Percentiles rank a stretch among this genome's conserved stretches.
These are phyloP conservation scores for Casuarius casuarius DNA, from an alignment of 2,113 vertebrate species.

Conservation along the genomic window DNA sequence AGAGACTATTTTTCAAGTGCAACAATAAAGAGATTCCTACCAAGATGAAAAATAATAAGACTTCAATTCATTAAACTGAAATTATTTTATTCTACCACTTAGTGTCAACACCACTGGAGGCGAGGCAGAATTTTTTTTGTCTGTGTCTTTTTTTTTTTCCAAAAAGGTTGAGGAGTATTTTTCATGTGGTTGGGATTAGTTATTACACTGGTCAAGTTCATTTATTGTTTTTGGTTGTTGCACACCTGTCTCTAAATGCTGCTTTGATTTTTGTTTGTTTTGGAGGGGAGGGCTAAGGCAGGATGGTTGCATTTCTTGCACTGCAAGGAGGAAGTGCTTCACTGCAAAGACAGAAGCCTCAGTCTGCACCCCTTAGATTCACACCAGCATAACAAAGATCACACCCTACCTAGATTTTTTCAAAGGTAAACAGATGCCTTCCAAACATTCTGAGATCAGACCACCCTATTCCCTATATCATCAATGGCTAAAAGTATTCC, in stretches of 20 bases:
- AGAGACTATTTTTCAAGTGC: background rate
- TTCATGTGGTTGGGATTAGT: background rate
- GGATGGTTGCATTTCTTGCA: background rate
- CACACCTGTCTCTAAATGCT: background rate
- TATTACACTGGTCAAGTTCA: background rate
- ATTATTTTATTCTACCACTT: background rate
- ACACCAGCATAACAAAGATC: background rate
- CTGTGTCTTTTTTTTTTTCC: background rate
- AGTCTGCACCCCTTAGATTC: background rate
- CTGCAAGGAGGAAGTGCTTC: background rate
- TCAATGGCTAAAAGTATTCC: background rate
- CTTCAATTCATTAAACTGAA: background rate
- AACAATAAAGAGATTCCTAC: background rate
- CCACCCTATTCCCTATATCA: background rate
- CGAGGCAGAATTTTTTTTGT: background rate
- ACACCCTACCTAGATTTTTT: background rate
- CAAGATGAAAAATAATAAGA: background rate
- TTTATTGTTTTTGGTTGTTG: background rate
- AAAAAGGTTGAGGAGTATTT: background rate
- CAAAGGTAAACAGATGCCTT: background rate
- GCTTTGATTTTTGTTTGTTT: background rate
- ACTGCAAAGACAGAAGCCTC: background rate
- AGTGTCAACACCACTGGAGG: accelerated
- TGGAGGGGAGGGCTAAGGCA: background rate
- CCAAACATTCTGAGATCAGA: background rate